Base-by-base conservation (phyloP, 2,888 invertebrate genomes). In the Schizotus pectinicornis region DNA sequence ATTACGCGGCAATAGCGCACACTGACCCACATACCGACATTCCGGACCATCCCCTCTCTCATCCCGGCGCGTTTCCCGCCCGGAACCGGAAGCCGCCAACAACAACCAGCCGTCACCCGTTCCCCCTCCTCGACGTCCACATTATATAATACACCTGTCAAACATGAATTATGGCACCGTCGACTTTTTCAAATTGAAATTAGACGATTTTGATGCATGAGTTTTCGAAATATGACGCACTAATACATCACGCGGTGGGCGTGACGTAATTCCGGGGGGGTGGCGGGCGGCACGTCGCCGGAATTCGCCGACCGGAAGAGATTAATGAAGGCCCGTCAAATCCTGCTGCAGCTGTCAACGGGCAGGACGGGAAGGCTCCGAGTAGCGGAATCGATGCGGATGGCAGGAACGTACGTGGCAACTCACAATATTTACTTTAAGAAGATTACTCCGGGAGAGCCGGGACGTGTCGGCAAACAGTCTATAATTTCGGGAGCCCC, bases 401-500 rank as follows among this genome's bases (percentile, higher is more conserved):
- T 51, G 46, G 39, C 50, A 50, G 56, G 50, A 56, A 52, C 45
- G 46, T 56, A 47, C 41, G 57, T 35, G 43, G 34, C 43, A 58
- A 53, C 43, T 49, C 49, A 53, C 36, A 58, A 53, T 58, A 58
- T 58, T 58, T 58, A 49, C 53, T 58, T 53, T 53, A 58, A 58
- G 53, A 48, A 49, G 53, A 58, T 58, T 58, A 52, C 47, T n/a
- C 37, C 14, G 35, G 46, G 32, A 31, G 22, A 39, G 39, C 1
- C 14, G 11, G 45, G 46, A 56, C 50, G 46, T 50, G 50, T 51
- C 50, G 50, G 45, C 54, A 53, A 53, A 46, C 41, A 37, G 52
- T 45, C n/a, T n/a, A n/a, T n/a, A n/a, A 22, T 22, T 22, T 22
- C 22, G 5, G 22, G 22, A 22, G 5, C n/a, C n/a, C n/a, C n/a